Base-by-base conservation (phyloP, 1,140 invertebrate genomes). In the Saccostrea cuccullata region DNA sequence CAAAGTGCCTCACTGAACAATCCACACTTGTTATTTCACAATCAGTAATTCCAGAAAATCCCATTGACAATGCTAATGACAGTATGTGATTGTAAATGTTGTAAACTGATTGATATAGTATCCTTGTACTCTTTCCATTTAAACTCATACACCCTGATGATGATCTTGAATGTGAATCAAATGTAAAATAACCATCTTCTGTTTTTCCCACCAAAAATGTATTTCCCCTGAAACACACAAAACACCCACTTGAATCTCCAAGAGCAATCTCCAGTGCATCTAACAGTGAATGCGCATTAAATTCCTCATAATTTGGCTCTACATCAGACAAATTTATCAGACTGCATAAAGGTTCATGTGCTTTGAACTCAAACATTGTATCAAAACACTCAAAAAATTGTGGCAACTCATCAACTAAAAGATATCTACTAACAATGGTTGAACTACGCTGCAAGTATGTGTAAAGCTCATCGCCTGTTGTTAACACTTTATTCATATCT, bases 401-500 rank as follows among this genome's bases (percentile, higher is more conserved):
- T 5, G 77, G 77, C n/a, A 82, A 36, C 26, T 82, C 77, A 36
- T 82, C n/a, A 30, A 82, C 30, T 17, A 82, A 36, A 40, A 82
- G 36, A 26, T 82, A 40, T 26, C 36, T 82, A 23, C 36, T 17
- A 26, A 6, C 36, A 17, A 15, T 36, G 30, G 77, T 17, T 36
- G 30, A 82, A 82, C 30, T 40, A 26, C 23, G 15, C 36, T 36
- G n/a, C 77, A 82, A 30, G 36, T 9, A 82, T 23, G 82, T 40
- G 20, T 87, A 87, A 12, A 87, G n/a, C 30, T 84, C 77, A 83
- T 87, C 82, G 17, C 86, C 86, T 64, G 77, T 55, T 47, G n/a
- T 26, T n/a, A 87, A 36, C 15, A 87, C 58, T 11, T 60, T 84
- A 30, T 87, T 77, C 73, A 87, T 17, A 30, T 60, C 77, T 17